Evolutionary conservation across 2,113 vertebrate species (phyloP), one percentile per base, ranked within the genome.

Genomic region (Accipiter cooperii): DNA sequence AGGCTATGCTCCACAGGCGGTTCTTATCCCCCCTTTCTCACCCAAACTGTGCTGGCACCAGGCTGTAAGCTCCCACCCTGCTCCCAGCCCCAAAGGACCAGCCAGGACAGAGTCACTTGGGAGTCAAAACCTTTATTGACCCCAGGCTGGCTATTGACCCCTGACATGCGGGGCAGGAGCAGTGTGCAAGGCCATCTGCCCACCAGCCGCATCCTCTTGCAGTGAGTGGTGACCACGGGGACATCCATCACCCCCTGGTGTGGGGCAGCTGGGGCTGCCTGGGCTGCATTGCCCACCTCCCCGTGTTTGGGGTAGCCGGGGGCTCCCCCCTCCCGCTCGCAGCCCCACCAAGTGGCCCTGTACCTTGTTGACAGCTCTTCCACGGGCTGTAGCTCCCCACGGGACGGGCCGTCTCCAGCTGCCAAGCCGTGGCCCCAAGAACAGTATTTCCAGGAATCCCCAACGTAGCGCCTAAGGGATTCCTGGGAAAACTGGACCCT

Each of bases 361-460:
- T 90, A 95, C 93, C 90, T 96, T 3, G 1, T 36, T 6, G 7
- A 44, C 0, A 4, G 47, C 47, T 89, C n/a, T 6, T 57, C 54
- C 0, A 0, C 18, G 8, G 42, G 25, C 85, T 20, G 31, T 6
- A 51, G 29, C 58, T 88, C 63, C 51, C 63, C 12, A 3, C 0
- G 5, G 90, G 78, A 78, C 17, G 68, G 88, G 61, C 34, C 1
- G 0, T 46, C 40, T 96, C 93, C 94, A 52, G 98, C 77, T 57
- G 99, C 97, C 38, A 89, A 98, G 98, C 99, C 99, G 90, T 98
- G 97, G 98, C 99, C 99, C 99, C 99, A 99, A 99, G 99, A 99
- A 99, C 99, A 99, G 99, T 99, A 99, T 99, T 99, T 99, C 99
- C 99, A 99, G 99, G 99, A 99, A 99, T 99, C 99, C 99, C 99